Base-by-base conservation (phyloP, 2,888 invertebrate species). In the Clepsis dumicolana region DNA sequence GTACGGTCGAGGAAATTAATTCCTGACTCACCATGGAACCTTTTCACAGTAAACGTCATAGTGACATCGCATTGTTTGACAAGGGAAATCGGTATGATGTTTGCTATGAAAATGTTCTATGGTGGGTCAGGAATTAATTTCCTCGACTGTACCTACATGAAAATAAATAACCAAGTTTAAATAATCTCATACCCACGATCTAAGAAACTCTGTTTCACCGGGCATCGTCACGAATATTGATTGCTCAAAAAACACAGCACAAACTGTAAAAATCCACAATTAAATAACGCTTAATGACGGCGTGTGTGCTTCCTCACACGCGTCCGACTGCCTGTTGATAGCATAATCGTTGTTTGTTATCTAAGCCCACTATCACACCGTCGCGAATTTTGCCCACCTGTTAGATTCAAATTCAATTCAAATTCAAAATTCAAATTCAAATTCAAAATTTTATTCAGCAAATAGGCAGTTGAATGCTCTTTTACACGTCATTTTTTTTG, bases 181-280 rank as follows among this genome's bases (percentile, higher is more conserved):
- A 24, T 3, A 24, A 50, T 38, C 56, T 70, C 73, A 54, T 41
- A 74, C 74, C 74, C 68, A 72, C 41, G 70, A 69, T 29, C 71
- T 59, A 29, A 70, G 25, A 29, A 72, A 64, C 0, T 71, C 71
- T 14, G 63, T 64, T 57, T 74, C 70, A n/a, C 60, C 70, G 12
- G 72, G 65, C 74, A 74, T 74, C 25, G 4, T 70, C 14, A 57
- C 32, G 27, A 64, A 35, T 16, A 24, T 44, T 8, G 18, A 7
- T 29, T 38, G 12, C n/a, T 38, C 7, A 62, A 35, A n/a, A 41
- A 14, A 41, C 14, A 65, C 29, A 62, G 63, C 52, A 70, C 29
- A 68, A 61, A 8, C 57, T 54, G 44, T 65, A 48, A 48, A 65
- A 32, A 38, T 16, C n/a, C 41, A 10, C 21, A 48, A 48, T 48